These are phyloP conservation scores for Pogona vitticeps DNA, from an alignment of 2,113 vertebrate genomes.

Conservation along the genomic window DNA sequence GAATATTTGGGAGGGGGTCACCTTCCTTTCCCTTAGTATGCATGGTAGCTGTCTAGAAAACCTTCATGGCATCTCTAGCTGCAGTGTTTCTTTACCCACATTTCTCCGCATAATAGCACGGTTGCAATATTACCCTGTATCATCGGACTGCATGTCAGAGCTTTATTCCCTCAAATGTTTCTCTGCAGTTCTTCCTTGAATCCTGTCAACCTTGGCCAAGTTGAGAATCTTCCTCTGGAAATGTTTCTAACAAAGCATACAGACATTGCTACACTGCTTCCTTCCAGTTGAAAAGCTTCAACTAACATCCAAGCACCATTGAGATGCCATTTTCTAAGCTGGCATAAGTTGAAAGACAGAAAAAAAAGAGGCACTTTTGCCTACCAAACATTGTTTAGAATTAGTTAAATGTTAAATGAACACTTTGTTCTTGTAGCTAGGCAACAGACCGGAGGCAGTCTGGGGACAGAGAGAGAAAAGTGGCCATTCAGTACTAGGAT, in stretches of 20 bases:
- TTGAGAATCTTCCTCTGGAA: not conserved
- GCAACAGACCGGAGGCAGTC: conserved; percentile 21
- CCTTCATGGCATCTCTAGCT: not conserved
- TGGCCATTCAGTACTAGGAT: conserved; percentile 17
- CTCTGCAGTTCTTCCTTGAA: not conserved
- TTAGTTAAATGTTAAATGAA: conserved; percentile 40
- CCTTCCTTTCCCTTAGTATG: too few relatives aligned
- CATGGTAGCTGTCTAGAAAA: not conserved
- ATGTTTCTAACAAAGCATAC: not conserved
- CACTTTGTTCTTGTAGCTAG: conserved; percentile 32
- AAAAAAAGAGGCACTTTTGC: conserved; percentile 7
- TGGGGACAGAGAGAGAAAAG: conserved; percentile 2
- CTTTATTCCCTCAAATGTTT: not conserved
- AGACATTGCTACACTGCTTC: not conserved
- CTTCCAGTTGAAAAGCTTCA: conserved; percentile 21
- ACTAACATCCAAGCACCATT: not conserved
- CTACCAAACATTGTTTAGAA: conserved; percentile 23
- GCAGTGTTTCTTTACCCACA: not conserved
- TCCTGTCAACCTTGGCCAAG: not conserved
- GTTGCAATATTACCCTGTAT: not conserved
- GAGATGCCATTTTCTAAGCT: conserved; percentile 10
- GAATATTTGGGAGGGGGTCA: not conserved
- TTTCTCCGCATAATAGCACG: not conserved
- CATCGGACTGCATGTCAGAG: not conserved
- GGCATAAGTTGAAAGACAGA: conserved; percentile 22